phyloP scores from a whole-genome alignment of 2,797 vertebrate genomes.

The Crocidura indochinensis region DNA sequence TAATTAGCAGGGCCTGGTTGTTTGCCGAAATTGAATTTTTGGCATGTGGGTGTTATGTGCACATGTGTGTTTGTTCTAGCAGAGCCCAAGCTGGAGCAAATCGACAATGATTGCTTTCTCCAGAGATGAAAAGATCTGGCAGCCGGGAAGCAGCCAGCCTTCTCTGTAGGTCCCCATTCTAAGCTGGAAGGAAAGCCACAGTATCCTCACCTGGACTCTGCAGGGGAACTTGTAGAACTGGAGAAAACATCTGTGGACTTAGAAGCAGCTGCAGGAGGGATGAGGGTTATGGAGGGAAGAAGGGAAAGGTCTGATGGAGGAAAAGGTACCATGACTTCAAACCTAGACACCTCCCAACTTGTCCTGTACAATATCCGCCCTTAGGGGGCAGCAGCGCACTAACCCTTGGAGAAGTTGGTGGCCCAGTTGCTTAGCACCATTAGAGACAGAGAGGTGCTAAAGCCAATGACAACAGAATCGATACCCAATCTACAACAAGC shows the following conservation, averaged over 20 bases:
- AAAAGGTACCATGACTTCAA: neutral
- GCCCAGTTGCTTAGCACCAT: neutral
- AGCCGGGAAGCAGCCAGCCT: neutral
- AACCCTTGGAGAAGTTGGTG: conserved; percentile 12
- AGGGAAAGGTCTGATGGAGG: too few species aligned
- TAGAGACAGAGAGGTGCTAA: neutral
- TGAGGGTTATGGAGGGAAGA: neutral
- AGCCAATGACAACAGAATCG: too few species aligned
- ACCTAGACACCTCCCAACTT: neutral
- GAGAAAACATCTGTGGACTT: conserved; percentile 30
- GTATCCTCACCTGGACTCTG: conserved; percentile 9
- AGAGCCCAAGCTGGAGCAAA: conserved; percentile 31
- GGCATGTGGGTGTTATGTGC: conserved; percentile 75
- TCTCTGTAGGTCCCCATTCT: neutral
- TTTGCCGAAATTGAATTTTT: conserved; percentile 80
- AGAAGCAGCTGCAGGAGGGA: neutral
- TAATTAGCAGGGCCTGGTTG: conserved; percentile 80
- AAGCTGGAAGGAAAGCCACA: neutral
- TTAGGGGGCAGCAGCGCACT: conserved; percentile 77
- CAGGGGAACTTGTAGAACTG: neutral
- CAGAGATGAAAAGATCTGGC: neutral
- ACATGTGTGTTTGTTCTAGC: conserved; percentile 79
- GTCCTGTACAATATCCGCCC: conserved; percentile 25
- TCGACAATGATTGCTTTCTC: conserved; percentile 41
- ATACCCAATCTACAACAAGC: too few species aligned